These are phyloP conservation scores for Labia minor DNA, from an alignment of 2,888 invertebrate species.

Conservation along the genomic window DNA sequence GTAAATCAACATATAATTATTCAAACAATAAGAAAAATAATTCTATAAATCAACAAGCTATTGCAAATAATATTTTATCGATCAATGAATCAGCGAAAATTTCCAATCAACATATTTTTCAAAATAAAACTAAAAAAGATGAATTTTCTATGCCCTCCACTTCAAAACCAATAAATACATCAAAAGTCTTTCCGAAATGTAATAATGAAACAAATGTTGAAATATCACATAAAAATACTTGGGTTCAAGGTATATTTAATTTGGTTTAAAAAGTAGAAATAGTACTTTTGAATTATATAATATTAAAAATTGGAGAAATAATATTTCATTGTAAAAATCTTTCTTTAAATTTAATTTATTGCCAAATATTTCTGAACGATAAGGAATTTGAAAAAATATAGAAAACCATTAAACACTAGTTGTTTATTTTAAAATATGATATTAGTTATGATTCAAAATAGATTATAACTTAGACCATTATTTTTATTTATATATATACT, in stretches of 20 bases:
- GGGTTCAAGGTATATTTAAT: not conserved
- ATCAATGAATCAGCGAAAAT: not conserved
- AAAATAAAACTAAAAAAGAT: not conserved
- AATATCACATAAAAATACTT: not conserved
- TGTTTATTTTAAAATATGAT: too few species aligned
- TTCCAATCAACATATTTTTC: not conserved
- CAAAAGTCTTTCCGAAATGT: not conserved
- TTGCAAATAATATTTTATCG: not conserved
- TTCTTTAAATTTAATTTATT: too few species aligned
- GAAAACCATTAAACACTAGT: too few species aligned
- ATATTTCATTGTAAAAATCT: too few species aligned
- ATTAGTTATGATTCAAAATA: too few species aligned
- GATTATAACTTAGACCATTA: too few species aligned
- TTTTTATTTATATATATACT: too few species aligned
- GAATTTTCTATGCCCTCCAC: not conserved
- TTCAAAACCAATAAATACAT: not conserved
- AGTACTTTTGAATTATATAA: too few species aligned
- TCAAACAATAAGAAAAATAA: not conserved
- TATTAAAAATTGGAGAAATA: too few species aligned
- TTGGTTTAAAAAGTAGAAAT: too few species aligned
- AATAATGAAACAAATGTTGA: not conserved
- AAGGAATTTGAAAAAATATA: too few species aligned
- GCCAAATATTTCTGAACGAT: too few species aligned
- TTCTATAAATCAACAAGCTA: not conserved
- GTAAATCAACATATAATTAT: not conserved